Evolutionary conservation across 2,888 invertebrate species (phyloP).

Genomic region (Anagyrus pseudococci): DNA sequence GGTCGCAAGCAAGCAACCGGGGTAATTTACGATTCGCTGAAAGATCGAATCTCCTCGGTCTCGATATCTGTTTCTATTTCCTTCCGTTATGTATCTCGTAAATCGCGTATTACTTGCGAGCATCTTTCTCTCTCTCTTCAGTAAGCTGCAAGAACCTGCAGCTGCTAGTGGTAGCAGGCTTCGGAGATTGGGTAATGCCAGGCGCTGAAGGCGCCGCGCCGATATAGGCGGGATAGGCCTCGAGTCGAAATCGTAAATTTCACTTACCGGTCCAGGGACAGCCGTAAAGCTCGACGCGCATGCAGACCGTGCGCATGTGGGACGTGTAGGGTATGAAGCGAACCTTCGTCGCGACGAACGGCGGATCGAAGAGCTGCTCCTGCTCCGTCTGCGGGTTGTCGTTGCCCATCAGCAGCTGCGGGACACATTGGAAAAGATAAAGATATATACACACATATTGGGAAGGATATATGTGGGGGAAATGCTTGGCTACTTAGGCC

Average conservation of each 20-base stretch:
- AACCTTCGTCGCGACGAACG: slow-evolving; percentile 77
- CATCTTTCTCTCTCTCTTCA: too few species aligned
- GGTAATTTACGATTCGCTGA: slow-evolving; percentile 35
- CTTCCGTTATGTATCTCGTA: slow-evolving; percentile 38
- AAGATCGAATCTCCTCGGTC: slow-evolving; percentile 33
- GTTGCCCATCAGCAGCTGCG: slow-evolving; percentile 80
- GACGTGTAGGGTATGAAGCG: slow-evolving; percentile 82
- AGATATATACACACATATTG: too few species aligned
- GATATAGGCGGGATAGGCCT: slow-evolving; percentile 3
- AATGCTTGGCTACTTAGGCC: not conserved
- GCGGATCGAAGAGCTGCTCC: slow-evolving; percentile 75
- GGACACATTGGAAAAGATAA: too few species aligned
- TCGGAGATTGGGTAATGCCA: too few species aligned
- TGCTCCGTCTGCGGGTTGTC: slow-evolving; percentile 80
- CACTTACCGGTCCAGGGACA: slow-evolving; percentile 79
- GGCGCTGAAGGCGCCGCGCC: not conserved
- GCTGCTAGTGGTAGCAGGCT: too few species aligned
- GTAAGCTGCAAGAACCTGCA: too few species aligned
- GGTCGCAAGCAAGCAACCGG: slow-evolving; percentile 20
- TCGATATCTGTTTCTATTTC: slow-evolving; percentile 38
- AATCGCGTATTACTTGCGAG: slow-evolving; percentile 34
- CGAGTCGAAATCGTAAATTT: slow-evolving; percentile 46
- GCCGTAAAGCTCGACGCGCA: slow-evolving; percentile 82
- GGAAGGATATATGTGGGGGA: too few species aligned
- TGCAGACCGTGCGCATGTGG: slow-evolving; percentile 79